Evolutionary conservation across 2,888 invertebrate species (phyloP), one percentile per base, ranked within the genome.

Genomic region (Taphrorychus bicolor): DNA sequence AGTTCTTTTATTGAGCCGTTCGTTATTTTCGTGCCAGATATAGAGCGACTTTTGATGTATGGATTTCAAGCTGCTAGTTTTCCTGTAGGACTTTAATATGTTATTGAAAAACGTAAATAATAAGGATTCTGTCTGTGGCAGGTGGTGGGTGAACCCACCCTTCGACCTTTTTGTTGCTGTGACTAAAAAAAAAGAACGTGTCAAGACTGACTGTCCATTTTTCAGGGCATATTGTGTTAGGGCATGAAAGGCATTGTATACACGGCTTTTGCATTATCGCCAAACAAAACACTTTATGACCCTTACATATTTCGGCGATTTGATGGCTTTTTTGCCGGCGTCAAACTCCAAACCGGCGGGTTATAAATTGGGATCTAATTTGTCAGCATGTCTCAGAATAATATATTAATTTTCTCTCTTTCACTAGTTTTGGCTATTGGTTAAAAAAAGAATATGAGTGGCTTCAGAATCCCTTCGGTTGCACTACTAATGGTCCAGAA

Each of bases 221-320:
- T 61, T 61, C 53, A 53, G 18, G 19, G 18, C 32, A 45, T 53
- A 61, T 61, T 53, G 61, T 61, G 40, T 61, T 32, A 32, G 9
- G 32, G 32, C 11, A 45, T 45, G 16, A 62, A 53, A 42, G 62
- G 49, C 56, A 45, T 64, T 54, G 48, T 45, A 14, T 21, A 42
- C 19, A 51, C 11, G 58, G 58, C 18, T 64, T 57, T 41, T 19
- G 40, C 63, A 64, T 64, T 64, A 64, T 64, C 17, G 58, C 63
- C 58, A 58, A 64, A 64, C 63, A 64, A 64, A 58, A 64, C 63
- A 52, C 48, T 57, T 56, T 63, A 19, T 58, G 63, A 64, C 58
- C 58, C 58, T 45, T 32, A 40, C 49, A 64, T 52, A 57, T 58
- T 52, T 49, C 52, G 11, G 57, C 17, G 17, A 49, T 64, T 58